These are phyloP conservation scores for Ceriagrion tenellum DNA, from an alignment of 2,888 invertebrate species.

Conservation along the genomic window DNA sequence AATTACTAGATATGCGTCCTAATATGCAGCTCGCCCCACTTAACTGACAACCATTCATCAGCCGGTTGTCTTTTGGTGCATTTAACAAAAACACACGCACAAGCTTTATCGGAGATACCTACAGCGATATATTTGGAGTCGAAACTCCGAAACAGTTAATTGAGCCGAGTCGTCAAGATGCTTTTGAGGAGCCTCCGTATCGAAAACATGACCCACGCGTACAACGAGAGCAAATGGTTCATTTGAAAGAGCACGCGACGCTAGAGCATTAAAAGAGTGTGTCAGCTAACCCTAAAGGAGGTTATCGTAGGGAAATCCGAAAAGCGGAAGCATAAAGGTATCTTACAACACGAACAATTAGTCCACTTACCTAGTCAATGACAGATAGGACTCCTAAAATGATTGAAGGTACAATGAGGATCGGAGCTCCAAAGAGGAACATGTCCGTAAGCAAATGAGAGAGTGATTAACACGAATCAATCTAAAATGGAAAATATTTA, in stretches of 20 bases:
- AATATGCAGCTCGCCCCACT: not conserved
- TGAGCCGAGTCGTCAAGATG: not conserved
- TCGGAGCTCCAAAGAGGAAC: not conserved
- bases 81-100: not conserved
- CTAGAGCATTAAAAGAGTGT: not conserved
- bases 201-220: not conserved
- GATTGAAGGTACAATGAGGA: not conserved
- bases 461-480: not conserved
- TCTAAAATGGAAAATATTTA: not conserved
- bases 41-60: not conserved
- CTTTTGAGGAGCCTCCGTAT: not conserved
- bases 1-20: not conserved
- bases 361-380: no score
- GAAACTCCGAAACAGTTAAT: not conserved
- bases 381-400: not conserved
- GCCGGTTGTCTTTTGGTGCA: not conserved
- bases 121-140: not conserved
- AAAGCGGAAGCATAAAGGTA: not conserved
- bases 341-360: not conserved
- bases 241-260: not conserved
- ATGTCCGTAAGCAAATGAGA: not conserved
- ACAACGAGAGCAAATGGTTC: not conserved
- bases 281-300: not conserved
- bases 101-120: not conserved
- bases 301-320: not conserved